Percentiles rank a stretch among this genome's conserved stretches.
Evolutionary conservation across 2,888 invertebrate species (phyloP).

Genomic region (Nemapogon koenigi): DNA sequence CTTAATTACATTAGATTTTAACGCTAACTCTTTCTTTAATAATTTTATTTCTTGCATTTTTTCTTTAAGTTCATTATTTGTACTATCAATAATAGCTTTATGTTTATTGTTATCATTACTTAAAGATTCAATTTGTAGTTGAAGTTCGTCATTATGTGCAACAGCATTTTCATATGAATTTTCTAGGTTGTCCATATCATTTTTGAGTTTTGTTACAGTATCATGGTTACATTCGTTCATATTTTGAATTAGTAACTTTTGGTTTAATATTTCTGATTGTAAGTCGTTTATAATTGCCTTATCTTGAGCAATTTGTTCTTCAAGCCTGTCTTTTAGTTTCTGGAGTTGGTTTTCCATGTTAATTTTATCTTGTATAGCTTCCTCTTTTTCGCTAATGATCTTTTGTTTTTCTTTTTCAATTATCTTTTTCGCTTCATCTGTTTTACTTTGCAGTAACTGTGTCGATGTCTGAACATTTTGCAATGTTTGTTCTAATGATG

Average conservation of each 20-base stretch:
- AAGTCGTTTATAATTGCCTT: slow-evolving; percentile 35
- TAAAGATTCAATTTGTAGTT: slow-evolving; percentile 24
- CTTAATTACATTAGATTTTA: no score
- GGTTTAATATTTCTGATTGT: slow-evolving; percentile 38
- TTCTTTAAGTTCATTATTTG: slow-evolving; percentile 23
- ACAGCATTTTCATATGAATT: slow-evolving; percentile 29
- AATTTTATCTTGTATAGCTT: slow-evolving; percentile 33
- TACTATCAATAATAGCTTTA: slow-evolving; percentile 21
- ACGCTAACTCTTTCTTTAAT: slow-evolving; percentile 27
- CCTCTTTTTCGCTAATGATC: slow-evolving; percentile 43
- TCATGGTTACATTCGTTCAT: slow-evolving; percentile 32
- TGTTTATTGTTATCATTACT: slow-evolving; percentile 23
- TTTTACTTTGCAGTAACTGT: slow-evolving; percentile 41
- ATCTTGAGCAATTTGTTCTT: slow-evolving; percentile 30
- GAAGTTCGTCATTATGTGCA: slow-evolving; percentile 24
- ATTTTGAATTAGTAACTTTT: slow-evolving; percentile 38
- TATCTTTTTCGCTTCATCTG: slow-evolving; percentile 44
- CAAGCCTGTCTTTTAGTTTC: slow-evolving; percentile 29
- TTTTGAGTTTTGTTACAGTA: slow-evolving; percentile 33
- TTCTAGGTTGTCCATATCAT: slow-evolving; percentile 32
- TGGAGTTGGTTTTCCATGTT: slow-evolving; percentile 32
- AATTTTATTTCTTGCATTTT: slow-evolving; percentile 28
- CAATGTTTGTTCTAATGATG: slow-evolving; percentile 35
- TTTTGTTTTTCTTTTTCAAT: slow-evolving; percentile 50
- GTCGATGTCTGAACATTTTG: slow-evolving; percentile 42